Evolutionary conservation across 2,797 vertebrate genomes (phyloP).

Genomic region (Sebastes minor): DNA sequence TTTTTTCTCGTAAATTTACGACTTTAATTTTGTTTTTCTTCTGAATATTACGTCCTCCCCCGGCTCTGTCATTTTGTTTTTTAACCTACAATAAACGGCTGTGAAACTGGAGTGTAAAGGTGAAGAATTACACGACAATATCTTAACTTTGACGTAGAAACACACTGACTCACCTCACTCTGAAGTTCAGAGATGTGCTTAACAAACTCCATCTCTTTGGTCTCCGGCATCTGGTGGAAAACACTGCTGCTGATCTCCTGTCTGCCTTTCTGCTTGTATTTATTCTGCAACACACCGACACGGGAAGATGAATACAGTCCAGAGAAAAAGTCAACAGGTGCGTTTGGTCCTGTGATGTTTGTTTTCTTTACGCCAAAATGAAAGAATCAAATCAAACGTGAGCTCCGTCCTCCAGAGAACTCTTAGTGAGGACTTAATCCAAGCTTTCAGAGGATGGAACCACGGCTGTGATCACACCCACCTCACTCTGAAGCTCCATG

Average conservation of each 20-base stretch:
- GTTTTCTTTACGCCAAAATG: neutral
- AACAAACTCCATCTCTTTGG: constrained; percentile 72
- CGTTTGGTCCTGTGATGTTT: neutral
- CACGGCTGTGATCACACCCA: constrained; percentile 38
- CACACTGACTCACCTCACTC: constrained; percentile 65
- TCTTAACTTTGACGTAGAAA: too few relatives aligned
- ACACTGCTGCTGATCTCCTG: constrained; percentile 49
- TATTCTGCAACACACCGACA: constrained; percentile 57
- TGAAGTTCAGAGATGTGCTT: constrained; percentile 76
- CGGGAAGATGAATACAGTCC: accelerated
- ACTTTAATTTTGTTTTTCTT: too few relatives aligned
- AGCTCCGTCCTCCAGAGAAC: neutral
- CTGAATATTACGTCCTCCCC: too few relatives aligned
- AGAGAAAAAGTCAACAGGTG: too few relatives aligned
- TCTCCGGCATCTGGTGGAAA: constrained; percentile 76
- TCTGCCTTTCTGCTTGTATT: constrained; percentile 74
- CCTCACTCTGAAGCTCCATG: constrained; percentile 85
- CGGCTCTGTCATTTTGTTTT: too few relatives aligned
- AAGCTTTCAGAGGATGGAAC: too few relatives aligned
- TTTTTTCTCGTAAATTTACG: too few relatives aligned
- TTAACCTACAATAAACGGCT: too few relatives aligned
- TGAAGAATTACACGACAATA: too few relatives aligned
- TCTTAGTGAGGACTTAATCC: too few relatives aligned
- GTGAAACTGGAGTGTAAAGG: accelerated
- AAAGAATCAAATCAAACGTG: neutral